Conservation (phyloP, 2,797 vertebrate genomes). For the Semotilus atromaculatus region DNA sequence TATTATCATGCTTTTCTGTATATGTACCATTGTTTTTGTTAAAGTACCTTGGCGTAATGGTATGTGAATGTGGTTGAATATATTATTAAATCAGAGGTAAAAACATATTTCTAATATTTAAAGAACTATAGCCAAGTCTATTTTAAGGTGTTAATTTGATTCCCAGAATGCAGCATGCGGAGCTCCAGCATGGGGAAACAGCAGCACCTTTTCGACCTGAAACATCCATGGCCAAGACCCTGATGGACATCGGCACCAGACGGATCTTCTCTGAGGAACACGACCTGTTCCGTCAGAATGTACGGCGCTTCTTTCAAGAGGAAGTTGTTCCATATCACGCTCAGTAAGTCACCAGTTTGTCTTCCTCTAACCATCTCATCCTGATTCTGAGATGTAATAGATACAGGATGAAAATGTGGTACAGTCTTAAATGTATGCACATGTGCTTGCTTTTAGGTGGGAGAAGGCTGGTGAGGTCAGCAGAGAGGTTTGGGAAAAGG, state of each 20-base stretch:
- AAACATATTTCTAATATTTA: background rate
- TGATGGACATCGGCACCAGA: slow-evolving; percentile 89
- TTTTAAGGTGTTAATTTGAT: slow-evolving; percentile 6
- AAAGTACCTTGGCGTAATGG: background rate
- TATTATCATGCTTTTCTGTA: background rate
- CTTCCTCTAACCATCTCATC: background rate
- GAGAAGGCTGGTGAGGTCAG: slow-evolving; percentile 93
- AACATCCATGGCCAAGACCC: slow-evolving; percentile 79
- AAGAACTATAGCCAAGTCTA: background rate
- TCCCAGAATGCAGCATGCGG: slow-evolving; percentile 75
- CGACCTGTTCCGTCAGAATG: slow-evolving; percentile 89
- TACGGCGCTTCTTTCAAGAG: slow-evolving; percentile 88
- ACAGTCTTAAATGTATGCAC: background rate
- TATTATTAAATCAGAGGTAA: background rate
- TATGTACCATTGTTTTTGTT: background rate
- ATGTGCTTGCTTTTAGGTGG: slow-evolving; percentile 78
- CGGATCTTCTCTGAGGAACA: slow-evolving; percentile 90
- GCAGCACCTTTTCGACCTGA: slow-evolving; percentile 74
- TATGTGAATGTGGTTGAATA: background rate
- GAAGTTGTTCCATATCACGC: slow-evolving; percentile 87
- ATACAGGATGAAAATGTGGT: background rate
- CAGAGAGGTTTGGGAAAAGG: slow-evolving; percentile 91
- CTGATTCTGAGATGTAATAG: background rate
- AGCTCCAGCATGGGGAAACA: slow-evolving; percentile 46
- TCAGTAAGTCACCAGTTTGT: slow-evolving; percentile 78